A percentile compares a stretch with the other conserved stretches of the same genome.
These are phyloP conservation scores for Harpalus rubripes DNA, from an alignment of 2,888 invertebrate species.

Conservation along the genomic window DNA sequence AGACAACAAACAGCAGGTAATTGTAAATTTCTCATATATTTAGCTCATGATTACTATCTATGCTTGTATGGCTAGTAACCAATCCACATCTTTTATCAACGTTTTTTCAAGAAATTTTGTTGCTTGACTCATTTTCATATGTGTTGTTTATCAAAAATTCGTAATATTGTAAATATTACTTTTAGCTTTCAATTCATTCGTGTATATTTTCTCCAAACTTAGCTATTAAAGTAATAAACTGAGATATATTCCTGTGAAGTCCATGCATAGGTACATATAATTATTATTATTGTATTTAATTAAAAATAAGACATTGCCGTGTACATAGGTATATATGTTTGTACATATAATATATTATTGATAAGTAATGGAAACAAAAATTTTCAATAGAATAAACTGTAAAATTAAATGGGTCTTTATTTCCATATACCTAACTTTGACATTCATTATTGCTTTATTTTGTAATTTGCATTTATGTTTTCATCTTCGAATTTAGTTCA, in stretches of 20 bases:
- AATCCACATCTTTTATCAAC: slow-evolving; percentile 16
- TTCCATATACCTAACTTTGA: slow-evolving; percentile 52
- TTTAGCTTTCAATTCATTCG: slow-evolving; percentile 31
- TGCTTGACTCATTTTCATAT: slow-evolving; percentile 41
- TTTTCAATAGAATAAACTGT: slow-evolving; percentile 78
- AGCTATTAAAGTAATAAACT: slow-evolving; percentile 51
- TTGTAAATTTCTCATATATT: slow-evolving; percentile 50
- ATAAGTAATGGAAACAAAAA: slow-evolving; percentile 76
- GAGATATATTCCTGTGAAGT: slow-evolving; percentile 59
- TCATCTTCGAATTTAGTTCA: slow-evolving; percentile 59
- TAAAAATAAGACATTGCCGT: slow-evolving; percentile 71
- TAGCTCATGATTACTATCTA: slow-evolving; percentile 26
- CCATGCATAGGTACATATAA: slow-evolving; percentile 68
- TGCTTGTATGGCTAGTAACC: slow-evolving; percentile 34
- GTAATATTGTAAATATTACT: slow-evolving; percentile 49
- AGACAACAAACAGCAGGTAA: slow-evolving; percentile 22
- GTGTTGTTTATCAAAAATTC: slow-evolving; percentile 15
- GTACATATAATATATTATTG: slow-evolving; percentile 78
- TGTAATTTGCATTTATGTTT: slow-evolving; percentile 62
- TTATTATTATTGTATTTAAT: slow-evolving; percentile 69
- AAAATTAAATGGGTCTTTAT: slow-evolving; percentile 68
- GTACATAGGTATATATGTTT: slow-evolving; percentile 79
- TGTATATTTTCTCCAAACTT: slow-evolving; percentile 41
- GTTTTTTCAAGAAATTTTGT: slow-evolving; percentile 17
- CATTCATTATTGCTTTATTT: slow-evolving; percentile 68